Percentiles rank a stretch among this genome's conserved stretches.
Evolutionary conservation across 2,797 vertebrate genomes (phyloP).

Genomic region (Geotrypetes seraphini): DNA sequence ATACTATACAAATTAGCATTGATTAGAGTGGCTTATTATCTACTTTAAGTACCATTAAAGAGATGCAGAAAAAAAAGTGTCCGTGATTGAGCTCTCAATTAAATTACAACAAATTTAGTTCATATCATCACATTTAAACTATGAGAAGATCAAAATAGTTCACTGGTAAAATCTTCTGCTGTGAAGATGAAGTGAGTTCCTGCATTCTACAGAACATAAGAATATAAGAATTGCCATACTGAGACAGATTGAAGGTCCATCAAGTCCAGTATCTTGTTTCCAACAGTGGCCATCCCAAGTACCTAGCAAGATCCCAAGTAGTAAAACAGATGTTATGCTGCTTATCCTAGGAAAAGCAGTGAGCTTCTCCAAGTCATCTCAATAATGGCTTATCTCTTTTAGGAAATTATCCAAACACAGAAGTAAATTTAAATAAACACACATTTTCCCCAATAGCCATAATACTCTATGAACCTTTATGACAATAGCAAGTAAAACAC

Average conservation of each 20-base stretch:
- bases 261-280: no score
- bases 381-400: no score
- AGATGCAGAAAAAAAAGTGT: conserved; percentile 23
- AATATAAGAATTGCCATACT: no score
- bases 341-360: no score
- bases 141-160: conserved; percentile 35
- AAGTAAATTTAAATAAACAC: conserved; percentile 23
- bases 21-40: conserved; percentile 8
- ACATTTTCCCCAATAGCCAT: no score
- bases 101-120: conserved; percentile 23
- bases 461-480: conserved; percentile 3
- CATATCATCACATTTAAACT: conserved; percentile 22
- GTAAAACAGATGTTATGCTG: no score
- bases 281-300: no score
- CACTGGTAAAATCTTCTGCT: conserved; percentile 16
- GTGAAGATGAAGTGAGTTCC: conserved; percentile 12
- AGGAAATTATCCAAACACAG: no score
- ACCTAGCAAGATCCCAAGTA: no score
- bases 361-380: no score
- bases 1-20: conserved; percentile 16
- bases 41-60: conserved; percentile 18
- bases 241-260: no score
- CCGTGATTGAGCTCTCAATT: conserved; percentile 33
- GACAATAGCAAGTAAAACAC: conserved; percentile 1
- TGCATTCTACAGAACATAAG: conserved; percentile 23